Evolutionary conservation across 2,113 vertebrate species (phyloP).

Genomic region (Trogon surrucura): DNA sequence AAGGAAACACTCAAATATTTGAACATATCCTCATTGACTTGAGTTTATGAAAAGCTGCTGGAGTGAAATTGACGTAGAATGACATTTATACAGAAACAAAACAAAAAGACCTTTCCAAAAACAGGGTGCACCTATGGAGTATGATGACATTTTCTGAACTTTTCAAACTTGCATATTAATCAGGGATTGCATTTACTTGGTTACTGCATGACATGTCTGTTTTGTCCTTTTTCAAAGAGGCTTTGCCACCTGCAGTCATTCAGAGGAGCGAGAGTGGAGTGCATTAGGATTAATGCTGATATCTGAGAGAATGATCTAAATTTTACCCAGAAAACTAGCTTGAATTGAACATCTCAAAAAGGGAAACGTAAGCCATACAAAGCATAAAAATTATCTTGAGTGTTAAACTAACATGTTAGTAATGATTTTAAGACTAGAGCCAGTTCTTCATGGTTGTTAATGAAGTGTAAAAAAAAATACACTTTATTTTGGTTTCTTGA

Average conservation of each 20-base stretch:
- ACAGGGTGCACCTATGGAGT: constrained; percentile 15
- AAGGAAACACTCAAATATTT: constrained; percentile 96
- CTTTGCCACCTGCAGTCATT: constrained; percentile 45
- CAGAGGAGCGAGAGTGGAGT: neutral
- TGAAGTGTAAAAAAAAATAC: neutral
- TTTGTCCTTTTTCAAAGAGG: constrained; percentile 56
- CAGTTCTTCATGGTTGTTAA: constrained; percentile 7
- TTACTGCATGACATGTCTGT: constrained; percentile 74
- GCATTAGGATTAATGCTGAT: constrained; percentile 31
- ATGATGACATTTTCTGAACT: constrained; percentile 67
- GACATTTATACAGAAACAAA: constrained; percentile 45
- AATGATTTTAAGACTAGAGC: neutral
- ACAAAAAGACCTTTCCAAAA: constrained; percentile 22
- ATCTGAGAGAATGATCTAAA: constrained; percentile 21
- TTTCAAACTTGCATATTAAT: constrained; percentile 74
- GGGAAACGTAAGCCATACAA: neutral
- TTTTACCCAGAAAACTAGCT: constrained; percentile 28
- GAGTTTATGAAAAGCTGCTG: constrained; percentile 84
- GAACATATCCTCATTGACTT: constrained; percentile 93
- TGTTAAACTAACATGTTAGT: neutral
- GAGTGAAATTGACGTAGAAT: neutral
- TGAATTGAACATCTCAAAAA: neutral
- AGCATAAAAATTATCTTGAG: neutral
- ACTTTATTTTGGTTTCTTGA: constrained; percentile 9
- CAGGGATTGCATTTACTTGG: constrained; percentile 74